Percentiles rank a stretch among this genome's conserved stretches.
phyloP scores from a whole-genome alignment of 1,140 invertebrate species.

The Proctacanthus coquilletti region DNA sequence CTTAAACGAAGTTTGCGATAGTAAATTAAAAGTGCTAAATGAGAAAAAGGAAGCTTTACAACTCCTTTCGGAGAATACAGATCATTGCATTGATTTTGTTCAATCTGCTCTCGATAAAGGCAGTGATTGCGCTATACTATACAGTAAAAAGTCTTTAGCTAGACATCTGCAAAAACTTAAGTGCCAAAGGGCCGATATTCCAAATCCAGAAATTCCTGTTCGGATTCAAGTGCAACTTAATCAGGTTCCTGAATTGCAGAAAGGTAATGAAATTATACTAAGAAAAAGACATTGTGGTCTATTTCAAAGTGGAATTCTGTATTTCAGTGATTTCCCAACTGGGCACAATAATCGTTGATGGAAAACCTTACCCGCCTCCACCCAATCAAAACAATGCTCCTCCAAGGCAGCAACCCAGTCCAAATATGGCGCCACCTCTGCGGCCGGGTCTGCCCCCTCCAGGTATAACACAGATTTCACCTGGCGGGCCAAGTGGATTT shows the following conservation, averaged over 20 bases:
- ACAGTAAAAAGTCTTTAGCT: constrained; percentile 61
- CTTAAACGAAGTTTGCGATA: constrained; percentile 66
- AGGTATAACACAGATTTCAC: constrained; percentile 14
- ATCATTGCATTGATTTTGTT: constrained; percentile 75
- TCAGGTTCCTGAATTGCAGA: constrained; percentile 59
- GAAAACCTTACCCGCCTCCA: constrained; percentile 34
- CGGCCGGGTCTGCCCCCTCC: constrained; percentile 23
- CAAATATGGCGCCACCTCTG: constrained; percentile 29
- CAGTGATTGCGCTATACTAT: constrained; percentile 67
- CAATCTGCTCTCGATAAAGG: constrained; percentile 59
- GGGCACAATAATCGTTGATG: constrained; percentile 62
- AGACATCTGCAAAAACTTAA: constrained; percentile 64
- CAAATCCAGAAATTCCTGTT: constrained; percentile 70
- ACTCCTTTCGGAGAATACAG: constrained; percentile 61
- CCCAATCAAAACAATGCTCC: constrained; percentile 19
- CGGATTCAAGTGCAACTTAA: constrained; percentile 59
- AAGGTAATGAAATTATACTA: no score
- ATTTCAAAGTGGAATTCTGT: constrained; percentile 4
- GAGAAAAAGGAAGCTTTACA: constrained; percentile 69
- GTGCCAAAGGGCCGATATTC: constrained; percentile 60
- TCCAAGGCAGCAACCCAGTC: constrained; percentile 31
- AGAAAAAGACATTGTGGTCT: no score
- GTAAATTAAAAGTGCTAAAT: constrained; percentile 63
- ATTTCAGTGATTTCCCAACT: constrained; percentile 49
- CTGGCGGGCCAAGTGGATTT: constrained; percentile 19